Base-by-base conservation (phyloP, 2,888 invertebrate species). In the Octodonta nipae region DNA sequence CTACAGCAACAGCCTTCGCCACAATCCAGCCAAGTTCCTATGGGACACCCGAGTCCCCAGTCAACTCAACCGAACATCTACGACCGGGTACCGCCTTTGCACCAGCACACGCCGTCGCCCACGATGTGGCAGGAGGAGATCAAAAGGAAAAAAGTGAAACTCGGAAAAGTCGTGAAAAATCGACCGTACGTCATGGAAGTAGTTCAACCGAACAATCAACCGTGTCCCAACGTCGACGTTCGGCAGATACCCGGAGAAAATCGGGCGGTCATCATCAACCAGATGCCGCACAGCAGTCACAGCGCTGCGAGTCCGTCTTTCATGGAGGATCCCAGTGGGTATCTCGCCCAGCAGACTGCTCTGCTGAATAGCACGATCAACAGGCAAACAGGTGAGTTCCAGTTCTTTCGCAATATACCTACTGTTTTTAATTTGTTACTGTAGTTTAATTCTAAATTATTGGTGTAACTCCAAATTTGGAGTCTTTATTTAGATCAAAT, bases 261-360 rank as follows among this genome's bases (percentile, higher is more conserved):
- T 29, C 52, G 63, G 39, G 55, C 61, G 4, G 45, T 55, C 15
- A 50, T 56, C 31, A 49, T 55, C 27, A 53, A 54, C 38, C 55
- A 57, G 32, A 44, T 52, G 35, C 46, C 50, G 13, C 56, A 54
- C 35, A 47, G 47, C 25, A 47, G 41, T 13, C 56, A 56, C 37
- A 48, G 37, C 34, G 44, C 54, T 14, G 44, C 58, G 13, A 66
- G 74, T 41, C 85, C 85, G 2, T 87, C 87, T 16, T 89, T 88
- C 55, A 76, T 89, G 69, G 89, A 91, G 45, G 88, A 91, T 60
- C 88, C 89, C 0, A 83, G 79, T 50, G 89, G 87, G 2, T 91
- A 87, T 61, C 65, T 91, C 45, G 87, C 87, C 4, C 88, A 89
- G 49, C 89, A 91, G 59, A 88, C 89, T 0, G 84, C 83, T 15